Conservation (phyloP, 2,797 vertebrate species). For the Darevskia mixta region DNA sequence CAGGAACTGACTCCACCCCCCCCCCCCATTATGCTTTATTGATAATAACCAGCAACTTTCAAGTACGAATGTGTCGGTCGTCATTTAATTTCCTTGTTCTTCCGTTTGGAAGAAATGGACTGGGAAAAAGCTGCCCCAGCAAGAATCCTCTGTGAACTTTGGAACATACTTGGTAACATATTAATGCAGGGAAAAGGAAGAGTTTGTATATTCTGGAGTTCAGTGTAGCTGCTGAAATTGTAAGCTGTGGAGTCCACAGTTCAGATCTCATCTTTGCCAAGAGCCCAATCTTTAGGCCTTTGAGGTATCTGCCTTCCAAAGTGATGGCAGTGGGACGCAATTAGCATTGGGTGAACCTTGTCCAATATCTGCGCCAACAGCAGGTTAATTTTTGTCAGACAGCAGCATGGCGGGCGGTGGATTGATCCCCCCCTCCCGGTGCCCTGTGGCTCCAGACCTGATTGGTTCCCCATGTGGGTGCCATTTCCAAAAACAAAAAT, state of each 20-base stretch:
- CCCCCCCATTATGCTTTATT: background rate
- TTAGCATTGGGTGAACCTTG: background rate
- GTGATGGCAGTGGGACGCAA: background rate
- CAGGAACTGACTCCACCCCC: background rate
- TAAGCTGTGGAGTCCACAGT: background rate
- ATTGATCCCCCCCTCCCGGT: background rate
- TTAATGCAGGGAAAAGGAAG: slow-evolving; percentile 59
- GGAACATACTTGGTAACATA: slow-evolving; percentile 29
- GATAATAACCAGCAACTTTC: background rate
- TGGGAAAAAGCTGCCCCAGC: background rate
- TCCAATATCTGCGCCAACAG: too few relatives aligned
- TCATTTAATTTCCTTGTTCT: slow-evolving; percentile 34
- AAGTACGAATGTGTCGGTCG: slow-evolving; percentile 27
- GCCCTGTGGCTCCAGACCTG: background rate
- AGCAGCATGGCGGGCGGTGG: background rate
- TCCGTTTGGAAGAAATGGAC: slow-evolving; percentile 19
- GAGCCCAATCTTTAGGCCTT: background rate
- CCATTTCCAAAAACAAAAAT: background rate
- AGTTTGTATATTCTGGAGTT: slow-evolving; percentile 46
- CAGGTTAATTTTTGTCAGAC: background rate
- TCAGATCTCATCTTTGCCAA: background rate
- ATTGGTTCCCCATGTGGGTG: background rate
- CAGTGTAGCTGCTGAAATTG: background rate
- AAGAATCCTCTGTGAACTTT: background rate
- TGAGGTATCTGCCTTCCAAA: background rate